Percentiles rank a stretch among this genome's conserved stretches.
Conservation (phyloP, 2,888 invertebrate genomes). For the Lycophotia porphyrea region DNA sequence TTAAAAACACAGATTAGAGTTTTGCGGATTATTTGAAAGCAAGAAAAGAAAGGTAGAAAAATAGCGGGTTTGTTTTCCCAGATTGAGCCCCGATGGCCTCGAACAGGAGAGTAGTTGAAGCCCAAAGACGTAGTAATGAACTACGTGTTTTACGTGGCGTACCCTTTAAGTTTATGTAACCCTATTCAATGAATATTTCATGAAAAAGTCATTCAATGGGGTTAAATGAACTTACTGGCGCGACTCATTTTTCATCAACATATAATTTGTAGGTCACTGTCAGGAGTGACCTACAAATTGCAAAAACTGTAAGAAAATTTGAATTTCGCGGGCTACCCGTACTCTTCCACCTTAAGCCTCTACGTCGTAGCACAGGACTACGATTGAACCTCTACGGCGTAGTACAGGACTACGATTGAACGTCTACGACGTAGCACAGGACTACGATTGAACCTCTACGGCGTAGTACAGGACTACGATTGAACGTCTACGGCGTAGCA, state of each 20-base stretch:
- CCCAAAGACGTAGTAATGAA: not conserved
- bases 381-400: not conserved
- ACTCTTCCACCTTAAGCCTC: no score
- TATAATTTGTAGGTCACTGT: no score
- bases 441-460: not conserved
- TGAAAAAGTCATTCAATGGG: no score
- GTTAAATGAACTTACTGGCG: no score
- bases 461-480: not conserved
- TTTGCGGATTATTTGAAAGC: not conserved
- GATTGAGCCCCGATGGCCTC: not conserved
- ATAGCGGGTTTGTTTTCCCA: not conserved
- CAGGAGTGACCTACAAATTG: no score
- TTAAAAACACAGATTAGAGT: not conserved
- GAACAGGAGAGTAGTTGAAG: not conserved
- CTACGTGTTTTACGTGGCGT: no score
- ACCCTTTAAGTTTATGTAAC: no score
- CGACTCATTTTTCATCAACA: no score
- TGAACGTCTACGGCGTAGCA: not conserved
- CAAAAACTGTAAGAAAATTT: no score
- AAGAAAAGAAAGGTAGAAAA: not conserved
- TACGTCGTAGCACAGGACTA: not conserved
- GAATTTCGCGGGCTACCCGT: no score
- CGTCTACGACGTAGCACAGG: not conserved
- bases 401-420: not conserved
- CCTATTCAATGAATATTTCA: no score